A percentile compares a stretch with the other conserved stretches of the same genome.
These are phyloP conservation scores for Polypterus bichir DNA, from an alignment of 2,113 vertebrate genomes.

Conservation along the genomic window DNA sequence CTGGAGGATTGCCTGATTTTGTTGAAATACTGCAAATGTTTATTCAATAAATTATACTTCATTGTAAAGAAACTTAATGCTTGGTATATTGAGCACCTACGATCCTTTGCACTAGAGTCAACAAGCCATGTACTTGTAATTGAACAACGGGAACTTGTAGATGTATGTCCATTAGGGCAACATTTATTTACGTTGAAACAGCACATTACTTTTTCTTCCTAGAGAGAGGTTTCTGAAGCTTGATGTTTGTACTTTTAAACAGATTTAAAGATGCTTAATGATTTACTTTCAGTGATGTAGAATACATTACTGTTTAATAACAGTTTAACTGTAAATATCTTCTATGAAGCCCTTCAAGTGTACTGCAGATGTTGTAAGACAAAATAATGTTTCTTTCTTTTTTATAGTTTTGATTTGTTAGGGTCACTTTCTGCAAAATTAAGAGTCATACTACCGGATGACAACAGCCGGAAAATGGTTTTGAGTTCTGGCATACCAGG, in stretches of 20 bases:
- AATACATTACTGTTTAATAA: neutral
- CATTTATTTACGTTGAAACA: constrained; percentile 9
- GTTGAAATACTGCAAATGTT: constrained; percentile 15
- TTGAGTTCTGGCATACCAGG: constrained; percentile 11
- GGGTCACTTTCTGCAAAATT: constrained; percentile 13
- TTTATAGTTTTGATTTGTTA: constrained; percentile 7
- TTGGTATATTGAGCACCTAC: constrained; percentile 18
- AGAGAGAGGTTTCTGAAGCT: constrained; percentile 3
- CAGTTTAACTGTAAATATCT: neutral
- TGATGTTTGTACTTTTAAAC: constrained; percentile 3
- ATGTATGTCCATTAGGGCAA: constrained; percentile 8
- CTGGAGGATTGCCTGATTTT: constrained; percentile 16
- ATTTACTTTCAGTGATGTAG: neutral
- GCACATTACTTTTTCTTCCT: constrained; percentile 9
- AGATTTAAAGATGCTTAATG: neutral
- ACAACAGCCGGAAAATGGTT: constrained; percentile 14
- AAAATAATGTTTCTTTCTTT: neutral
- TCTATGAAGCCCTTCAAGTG: neutral
- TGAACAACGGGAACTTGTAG: constrained; percentile 11
- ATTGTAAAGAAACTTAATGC: constrained; percentile 17
- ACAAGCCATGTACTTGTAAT: constrained; percentile 9
- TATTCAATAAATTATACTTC: constrained; percentile 10
- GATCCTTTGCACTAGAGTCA: constrained; percentile 11
- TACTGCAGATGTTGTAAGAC: constrained; percentile 4
- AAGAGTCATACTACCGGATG: constrained; percentile 8